Percentiles rank a stretch among this genome's conserved stretches.
phyloP scores from a whole-genome alignment of 2,888 invertebrate genomes.

The Lepidochrysops patricia region DNA sequence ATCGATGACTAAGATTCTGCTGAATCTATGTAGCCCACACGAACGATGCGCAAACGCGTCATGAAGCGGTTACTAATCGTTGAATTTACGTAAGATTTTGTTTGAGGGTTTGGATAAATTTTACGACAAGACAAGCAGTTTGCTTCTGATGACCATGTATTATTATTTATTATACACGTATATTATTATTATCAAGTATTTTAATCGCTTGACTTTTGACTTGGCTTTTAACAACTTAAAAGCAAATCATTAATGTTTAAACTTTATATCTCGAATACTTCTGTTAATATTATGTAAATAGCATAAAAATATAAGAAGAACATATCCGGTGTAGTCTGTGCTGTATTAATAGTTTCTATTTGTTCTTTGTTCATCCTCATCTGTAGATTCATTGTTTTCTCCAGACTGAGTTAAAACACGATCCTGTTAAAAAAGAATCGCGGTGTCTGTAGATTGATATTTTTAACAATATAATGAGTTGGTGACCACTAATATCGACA shows the following conservation, averaged over 20 bases:
- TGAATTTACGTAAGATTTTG: neutral
- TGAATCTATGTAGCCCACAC: slow-evolving; percentile 16
- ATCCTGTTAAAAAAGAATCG: neutral
- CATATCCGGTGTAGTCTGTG: too few relatives aligned
- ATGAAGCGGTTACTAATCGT: neutral
- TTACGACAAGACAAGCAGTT: neutral
- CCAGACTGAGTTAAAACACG: neutral
- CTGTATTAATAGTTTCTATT: too few relatives aligned
- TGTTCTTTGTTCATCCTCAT: neutral
- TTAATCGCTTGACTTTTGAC: too few relatives aligned
- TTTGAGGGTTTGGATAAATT: neutral
- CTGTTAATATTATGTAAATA: too few relatives aligned
- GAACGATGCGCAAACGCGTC: slow-evolving; percentile 1
- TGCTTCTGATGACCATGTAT: too few relatives aligned
- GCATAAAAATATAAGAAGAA: too few relatives aligned
- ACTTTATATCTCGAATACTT: too few relatives aligned
- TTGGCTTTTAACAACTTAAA: too few relatives aligned
- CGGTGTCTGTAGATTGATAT: neutral
- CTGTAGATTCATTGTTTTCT: neutral
- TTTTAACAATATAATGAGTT: neutral
- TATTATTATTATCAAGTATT: too few relatives aligned
- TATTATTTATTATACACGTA: too few relatives aligned
- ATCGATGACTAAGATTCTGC: slow-evolving; percentile 47
- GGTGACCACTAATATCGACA: slow-evolving; percentile 29
- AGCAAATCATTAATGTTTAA: too few relatives aligned